Evolutionary conservation across 2,797 vertebrate species (phyloP), one percentile per base, ranked within the genome.

Genomic region (Neosilurus hyrtlii): DNA sequence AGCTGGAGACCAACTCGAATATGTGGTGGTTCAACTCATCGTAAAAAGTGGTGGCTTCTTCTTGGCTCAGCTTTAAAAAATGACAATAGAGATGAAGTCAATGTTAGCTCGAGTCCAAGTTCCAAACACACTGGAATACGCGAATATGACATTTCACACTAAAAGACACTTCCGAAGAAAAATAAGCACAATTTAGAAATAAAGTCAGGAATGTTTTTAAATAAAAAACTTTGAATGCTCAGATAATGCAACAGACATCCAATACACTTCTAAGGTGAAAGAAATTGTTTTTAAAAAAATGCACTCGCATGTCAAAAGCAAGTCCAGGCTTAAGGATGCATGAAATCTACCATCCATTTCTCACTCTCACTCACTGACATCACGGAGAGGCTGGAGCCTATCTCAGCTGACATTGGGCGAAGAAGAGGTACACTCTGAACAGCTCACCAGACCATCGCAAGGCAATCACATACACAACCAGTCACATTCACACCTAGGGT

Each of bases 1-100:
- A 99, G 91, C 98, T 99, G 89, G 98, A 99, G 80, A 99, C 97
- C 92, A 99, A 92, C 91, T 99, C 98, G 91, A 98, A 99, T 90
- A 99, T 99, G 91, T 99, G 97, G 89, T 99, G 98, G 91, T 99
- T 99, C 83, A 99, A 91, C 89, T 99, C 98, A 92, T 99, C 98
- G 0, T 98, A 99, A 93, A 99, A 99, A 1, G 96, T 96, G 0
- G 98, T 99, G 43, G 97, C 96, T 89, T 99, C 98, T 91, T 99
- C 98, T 90, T 98, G 97, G 91, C 97, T 99, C 91, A 99, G 94
- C 98, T 99, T 88, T n/a, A 86, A 87, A 9, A 1, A 83, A 84
- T 85, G 88, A 9, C 51, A 82, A 49, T 51, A 66, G 63, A 37
- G 80, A 8, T 22, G 54, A 5, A 20, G 1, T 52, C 9, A 79